Base-by-base conservation (phyloP, 2,888 invertebrate genomes). In the Melipona beecheii region DNA sequence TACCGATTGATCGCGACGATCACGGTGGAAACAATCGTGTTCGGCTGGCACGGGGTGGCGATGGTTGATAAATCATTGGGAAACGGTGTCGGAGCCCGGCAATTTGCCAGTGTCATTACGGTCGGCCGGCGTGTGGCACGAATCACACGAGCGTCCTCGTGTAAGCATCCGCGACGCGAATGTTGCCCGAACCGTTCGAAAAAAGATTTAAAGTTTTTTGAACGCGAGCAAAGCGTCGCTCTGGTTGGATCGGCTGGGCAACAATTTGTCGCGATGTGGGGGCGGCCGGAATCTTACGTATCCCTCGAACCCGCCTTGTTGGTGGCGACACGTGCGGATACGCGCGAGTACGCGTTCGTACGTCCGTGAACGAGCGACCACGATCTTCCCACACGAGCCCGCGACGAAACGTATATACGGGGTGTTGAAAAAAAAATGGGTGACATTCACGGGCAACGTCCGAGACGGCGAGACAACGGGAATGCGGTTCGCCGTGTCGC, bases 281-380 rank as follows among this genome's bases (percentile, higher is more conserved):
- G 89, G 89, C 89, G 89, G 88, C 56, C 78, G 87, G 89, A 89
- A 89, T 89, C 89, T 89, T 89, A 89, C 88, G 81, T 88, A 89
- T 89, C 89, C 85, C 86, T 82, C 86, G 89, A 88, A 89, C 86
- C 86, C 86, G 88, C 78, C 78, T 64, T 69, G 72, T 78, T 65
- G 70, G 74, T 60, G 77, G 70, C 86, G 86, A 87, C 87, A 78
- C 87, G 84, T 71, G 84, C 81, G 76, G 72, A 66, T 36, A 62
- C 24, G 11, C 74, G 69, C 15, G 58, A 15, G 58, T 27, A 52
- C 36, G 36, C 31, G 24, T 17, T 15, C 15, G 6, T 19, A 50
- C 21, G 21, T 50, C 50, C 65, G 43, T 54, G 68, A 52, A 36
- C 71, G 17, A 27, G 21, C 49, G 64, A 78, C 49, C 49, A 69